Evolutionary conservation across 2,113 vertebrate species (phyloP), one percentile per base, ranked within the genome.

Genomic region (Eulemur macaco): DNA sequence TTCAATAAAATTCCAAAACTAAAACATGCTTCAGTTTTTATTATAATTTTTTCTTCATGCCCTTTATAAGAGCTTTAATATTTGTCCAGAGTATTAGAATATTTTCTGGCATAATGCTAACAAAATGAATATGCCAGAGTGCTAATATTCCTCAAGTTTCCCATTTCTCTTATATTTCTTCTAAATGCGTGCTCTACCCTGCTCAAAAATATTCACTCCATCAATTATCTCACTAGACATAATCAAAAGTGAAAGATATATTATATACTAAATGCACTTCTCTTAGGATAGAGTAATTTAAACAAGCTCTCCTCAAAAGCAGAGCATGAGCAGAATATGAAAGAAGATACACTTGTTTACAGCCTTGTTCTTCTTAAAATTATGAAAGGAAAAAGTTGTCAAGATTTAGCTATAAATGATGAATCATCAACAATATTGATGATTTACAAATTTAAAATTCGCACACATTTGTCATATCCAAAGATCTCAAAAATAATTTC

Each of bases 401-500:
- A 97, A 97, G 45, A 95, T 95, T 98, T 98, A 98, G 86, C 88
- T 69, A 92, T 71, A 86, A 93, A 47, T 92, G n/a, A 71, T 90
- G 10, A 89, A 64, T 93, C 25, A 86, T 90, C 71, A 90, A 17
- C n/a, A 88, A 52, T 76, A 91, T 83, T 82, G 39, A 92, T 76
- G 95, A 89, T 97, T 98, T 94, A 98, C 89, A 98, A 96, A 97
- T 98, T 96, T 83, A 96, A 83, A 89, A 94, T 86, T 96, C 97
- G 74, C 0, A 3, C 0, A 88, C 83, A 96, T 54, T 94, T 96
- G 58, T 85, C 85, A 96, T 14, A 10, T 89, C 58, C 91, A 77
- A 68, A 60, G 52, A 95, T 98, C 84, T 97, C 98, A 95, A 97
- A 96, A 85, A 96, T 94, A 97, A 98, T 97, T 98, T 98, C 37